Evolutionary conservation across 2,888 invertebrate genomes (phyloP).

Genomic region (Helleia helle): DNA sequence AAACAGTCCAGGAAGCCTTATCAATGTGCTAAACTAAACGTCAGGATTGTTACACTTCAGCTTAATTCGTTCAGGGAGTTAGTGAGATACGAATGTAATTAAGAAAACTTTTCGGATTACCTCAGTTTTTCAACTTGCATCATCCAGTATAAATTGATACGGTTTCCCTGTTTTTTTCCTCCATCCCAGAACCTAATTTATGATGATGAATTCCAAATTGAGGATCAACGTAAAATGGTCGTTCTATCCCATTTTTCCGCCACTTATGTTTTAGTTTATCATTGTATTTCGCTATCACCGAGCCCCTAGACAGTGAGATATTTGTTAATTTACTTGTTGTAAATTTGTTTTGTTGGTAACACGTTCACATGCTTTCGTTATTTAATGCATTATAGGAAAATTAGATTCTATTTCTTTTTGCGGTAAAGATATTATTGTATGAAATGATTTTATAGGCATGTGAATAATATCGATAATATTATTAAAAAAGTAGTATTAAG

Average conservation of each 20-base stretch:
- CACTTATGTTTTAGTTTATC: constrained; percentile 62
- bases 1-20: neutral
- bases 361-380: constrained; percentile 20
- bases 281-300: constrained; percentile 46
- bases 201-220: constrained; percentile 19
- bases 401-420: too few species aligned
- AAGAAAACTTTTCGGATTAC: constrained; percentile 69
- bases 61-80: constrained; percentile 66
- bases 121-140: constrained; percentile 56
- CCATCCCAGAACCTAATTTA: constrained; percentile 14
- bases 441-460: too few species aligned
- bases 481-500: too few species aligned
- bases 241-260: constrained; percentile 52
- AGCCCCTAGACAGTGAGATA: constrained; percentile 63
- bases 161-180: constrained; percentile 22
- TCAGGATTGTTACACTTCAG: constrained; percentile 35
- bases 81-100: constrained; percentile 63
- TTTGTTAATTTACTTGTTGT: constrained; percentile 63
- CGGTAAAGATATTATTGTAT: too few species aligned
- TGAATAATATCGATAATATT: too few species aligned
- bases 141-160: constrained; percentile 32
- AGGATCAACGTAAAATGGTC: constrained; percentile 35
- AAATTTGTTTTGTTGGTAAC: constrained; percentile 53
- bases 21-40: constrained; percentile 5
- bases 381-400: neutral